phyloP scores from a whole-genome alignment of 2,888 invertebrate species.

The Anthophora plumipes region DNA sequence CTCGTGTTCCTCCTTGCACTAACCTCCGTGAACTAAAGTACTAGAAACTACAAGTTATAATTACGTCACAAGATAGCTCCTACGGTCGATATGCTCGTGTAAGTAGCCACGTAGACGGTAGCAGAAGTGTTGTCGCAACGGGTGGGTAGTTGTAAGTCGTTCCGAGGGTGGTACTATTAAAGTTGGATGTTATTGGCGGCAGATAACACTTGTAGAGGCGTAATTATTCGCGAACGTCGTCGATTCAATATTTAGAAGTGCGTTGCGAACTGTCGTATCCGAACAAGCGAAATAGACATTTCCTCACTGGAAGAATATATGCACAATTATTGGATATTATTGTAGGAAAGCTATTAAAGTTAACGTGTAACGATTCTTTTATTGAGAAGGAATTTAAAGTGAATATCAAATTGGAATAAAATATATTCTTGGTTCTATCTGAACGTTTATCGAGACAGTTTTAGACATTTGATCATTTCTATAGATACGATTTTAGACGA shows the following conservation, averaged over 20 bases:
- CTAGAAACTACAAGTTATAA: slow-evolving; percentile 77
- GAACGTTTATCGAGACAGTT: too few species aligned
- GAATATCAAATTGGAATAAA: background rate
- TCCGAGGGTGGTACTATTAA: slow-evolving; percentile 41
- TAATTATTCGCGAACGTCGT: slow-evolving; percentile 37
- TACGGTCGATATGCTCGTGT: slow-evolving; percentile 61
- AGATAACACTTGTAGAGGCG: slow-evolving; percentile 43
- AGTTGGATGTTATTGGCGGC: slow-evolving; percentile 51
- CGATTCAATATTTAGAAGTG: slow-evolving; percentile 28
- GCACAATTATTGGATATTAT: too few species aligned
- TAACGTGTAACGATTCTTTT: too few species aligned
- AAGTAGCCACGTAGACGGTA: slow-evolving; percentile 41
- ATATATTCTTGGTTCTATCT: background rate
- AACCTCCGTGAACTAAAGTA: slow-evolving; percentile 62
- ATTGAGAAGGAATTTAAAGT: background rate
- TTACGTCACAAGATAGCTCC: slow-evolving; percentile 76
- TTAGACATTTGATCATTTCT: slow-evolving; percentile 28
- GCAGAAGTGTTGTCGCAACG: slow-evolving; percentile 43
- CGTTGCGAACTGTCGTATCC: background rate
- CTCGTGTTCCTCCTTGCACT: slow-evolving; percentile 37
- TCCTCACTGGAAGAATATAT: background rate
- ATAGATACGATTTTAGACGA: slow-evolving; percentile 44
- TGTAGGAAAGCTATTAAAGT: too few species aligned
- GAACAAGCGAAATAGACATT: background rate
- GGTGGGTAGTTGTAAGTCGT: slow-evolving; percentile 44